Conservation (phyloP, 2,797 vertebrate genomes). For the Cygnus olor region DNA sequence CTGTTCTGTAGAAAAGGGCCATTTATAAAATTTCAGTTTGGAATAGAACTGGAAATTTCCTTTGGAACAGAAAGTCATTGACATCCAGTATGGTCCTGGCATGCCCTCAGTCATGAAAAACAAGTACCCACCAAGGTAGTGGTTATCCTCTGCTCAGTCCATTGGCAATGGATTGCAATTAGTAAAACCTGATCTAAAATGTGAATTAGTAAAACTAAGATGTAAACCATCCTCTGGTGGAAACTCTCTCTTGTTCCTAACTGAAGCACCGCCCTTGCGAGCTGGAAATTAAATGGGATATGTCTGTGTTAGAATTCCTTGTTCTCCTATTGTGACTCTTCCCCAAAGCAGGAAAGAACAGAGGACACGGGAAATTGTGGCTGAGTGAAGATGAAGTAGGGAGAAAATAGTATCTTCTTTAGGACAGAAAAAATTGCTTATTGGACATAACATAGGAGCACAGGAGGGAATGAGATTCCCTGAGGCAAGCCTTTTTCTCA, state of each 20-base stretch:
- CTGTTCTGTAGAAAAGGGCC: neutral
- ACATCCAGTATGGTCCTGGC: rapidly evolving
- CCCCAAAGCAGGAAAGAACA: neutral
- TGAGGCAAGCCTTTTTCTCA: neutral
- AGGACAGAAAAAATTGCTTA: neutral
- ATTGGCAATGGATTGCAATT: neutral
- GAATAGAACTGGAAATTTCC: neutral
- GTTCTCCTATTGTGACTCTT: neutral
- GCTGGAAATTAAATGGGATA: neutral
- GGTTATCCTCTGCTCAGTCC: neutral
- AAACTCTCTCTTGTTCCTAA: neutral
- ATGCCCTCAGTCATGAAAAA: neutral
- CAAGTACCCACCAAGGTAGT: neutral
- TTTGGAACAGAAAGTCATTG: neutral
- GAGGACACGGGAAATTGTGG: neutral
- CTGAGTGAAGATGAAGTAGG: neutral
- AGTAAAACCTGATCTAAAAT: neutral
- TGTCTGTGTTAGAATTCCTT: neutral
- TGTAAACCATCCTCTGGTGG: neutral
- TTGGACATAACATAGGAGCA: neutral
- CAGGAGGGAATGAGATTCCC: neutral
- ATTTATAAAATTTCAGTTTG: neutral
- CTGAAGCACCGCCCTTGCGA: neutral
- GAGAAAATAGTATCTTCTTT: neutral
- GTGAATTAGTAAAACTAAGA: neutral